Percentiles rank a stretch among this genome's conserved stretches.
Evolutionary conservation across 1,140 invertebrate species (phyloP).

Genomic region (Drosophila kohkoa): DNA sequence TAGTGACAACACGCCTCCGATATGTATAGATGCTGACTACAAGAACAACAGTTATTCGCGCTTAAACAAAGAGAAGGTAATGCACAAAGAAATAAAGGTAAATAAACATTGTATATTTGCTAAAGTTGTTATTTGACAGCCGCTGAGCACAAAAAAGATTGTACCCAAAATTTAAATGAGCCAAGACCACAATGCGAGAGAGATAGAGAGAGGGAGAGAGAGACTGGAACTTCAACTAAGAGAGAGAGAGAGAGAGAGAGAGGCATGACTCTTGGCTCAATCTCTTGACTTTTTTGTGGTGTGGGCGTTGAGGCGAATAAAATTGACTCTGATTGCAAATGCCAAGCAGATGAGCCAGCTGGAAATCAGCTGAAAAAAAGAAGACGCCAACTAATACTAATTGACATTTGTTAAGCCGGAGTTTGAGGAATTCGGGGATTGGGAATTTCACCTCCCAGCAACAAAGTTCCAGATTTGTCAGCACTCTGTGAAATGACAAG

Average conservation of each 20-base stretch:
- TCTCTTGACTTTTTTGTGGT: slow-evolving; percentile 10
- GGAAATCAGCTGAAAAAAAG: slow-evolving; percentile 33
- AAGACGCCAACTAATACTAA: slow-evolving; percentile 7
- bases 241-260: slow-evolving; percentile 4
- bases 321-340: slow-evolving; percentile 55
- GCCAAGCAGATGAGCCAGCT: slow-evolving; percentile 57
- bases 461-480: slow-evolving; percentile 16
- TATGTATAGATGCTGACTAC: background rate
- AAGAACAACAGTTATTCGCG: slow-evolving; percentile 50
- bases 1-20: background rate
- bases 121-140: slow-evolving; percentile 34
- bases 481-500: slow-evolving; percentile 56
- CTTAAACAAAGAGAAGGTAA: slow-evolving; percentile 33
- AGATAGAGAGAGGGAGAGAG: background rate
- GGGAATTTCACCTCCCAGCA: slow-evolving; percentile 5
- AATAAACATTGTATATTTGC: slow-evolving; percentile 64
- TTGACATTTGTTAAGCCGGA: slow-evolving; percentile 46
- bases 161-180: slow-evolving; percentile 58
- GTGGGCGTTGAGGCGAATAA: slow-evolving; percentile 44
- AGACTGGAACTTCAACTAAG: background rate
- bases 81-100: slow-evolving; percentile 11
- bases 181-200: slow-evolving; percentile 5
- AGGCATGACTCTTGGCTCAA: background rate
- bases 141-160: slow-evolving; percentile 31
- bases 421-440: slow-evolving; percentile 1